Conservation (phyloP, 2,113 vertebrate species). For the Aphelocoma coerulescens region DNA sequence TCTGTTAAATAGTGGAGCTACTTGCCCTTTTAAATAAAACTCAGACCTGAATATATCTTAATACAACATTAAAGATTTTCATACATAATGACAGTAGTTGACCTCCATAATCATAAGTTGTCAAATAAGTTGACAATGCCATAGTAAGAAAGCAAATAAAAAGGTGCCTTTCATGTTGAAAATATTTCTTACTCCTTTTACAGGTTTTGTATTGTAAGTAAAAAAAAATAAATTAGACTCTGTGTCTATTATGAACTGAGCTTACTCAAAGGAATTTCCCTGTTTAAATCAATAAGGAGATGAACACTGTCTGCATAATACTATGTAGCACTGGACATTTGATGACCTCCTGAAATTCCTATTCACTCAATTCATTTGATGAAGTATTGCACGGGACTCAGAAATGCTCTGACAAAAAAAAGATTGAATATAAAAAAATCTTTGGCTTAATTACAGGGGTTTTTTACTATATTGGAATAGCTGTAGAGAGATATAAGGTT, state of each 20-base stretch:
- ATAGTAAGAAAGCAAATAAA: background rate
- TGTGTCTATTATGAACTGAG: background rate
- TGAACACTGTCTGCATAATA: background rate
- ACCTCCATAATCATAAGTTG: background rate
- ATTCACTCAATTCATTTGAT: background rate
- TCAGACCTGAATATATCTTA: background rate
- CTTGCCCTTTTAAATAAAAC: background rate
- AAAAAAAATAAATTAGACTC: background rate
- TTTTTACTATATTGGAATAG: background rate
- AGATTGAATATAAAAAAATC: rapidly evolving
- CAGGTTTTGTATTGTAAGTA: background rate
- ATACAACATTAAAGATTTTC: background rate
- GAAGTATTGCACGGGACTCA: background rate
- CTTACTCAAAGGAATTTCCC: background rate
- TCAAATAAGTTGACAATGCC: background rate
- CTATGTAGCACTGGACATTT: background rate
- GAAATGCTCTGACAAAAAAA: background rate
- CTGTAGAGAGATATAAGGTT: background rate
- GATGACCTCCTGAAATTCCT: background rate
- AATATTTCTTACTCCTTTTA: background rate
- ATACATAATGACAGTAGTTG: background rate
- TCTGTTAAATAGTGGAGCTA: background rate
- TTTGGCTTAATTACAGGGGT: background rate
- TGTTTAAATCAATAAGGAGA: background rate
- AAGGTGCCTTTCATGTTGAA: background rate